phyloP scores from a whole-genome alignment of 1,140 invertebrate species.

The Euwallacea fornicatus region DNA sequence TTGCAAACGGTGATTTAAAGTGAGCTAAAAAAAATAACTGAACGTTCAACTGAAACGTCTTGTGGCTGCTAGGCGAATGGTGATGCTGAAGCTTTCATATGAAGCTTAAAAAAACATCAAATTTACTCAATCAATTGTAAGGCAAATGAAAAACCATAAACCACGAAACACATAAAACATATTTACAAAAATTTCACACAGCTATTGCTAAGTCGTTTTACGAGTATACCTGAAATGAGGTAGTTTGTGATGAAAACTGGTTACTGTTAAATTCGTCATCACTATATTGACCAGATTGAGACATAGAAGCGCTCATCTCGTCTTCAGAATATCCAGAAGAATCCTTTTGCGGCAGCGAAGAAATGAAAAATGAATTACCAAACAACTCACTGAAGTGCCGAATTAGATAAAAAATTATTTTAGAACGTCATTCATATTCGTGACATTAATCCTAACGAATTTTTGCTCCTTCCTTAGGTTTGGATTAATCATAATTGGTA shows the following conservation, averaged over 20 bases:
- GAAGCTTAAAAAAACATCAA: too few species aligned
- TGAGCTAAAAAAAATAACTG: neutral
- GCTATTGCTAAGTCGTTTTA: neutral
- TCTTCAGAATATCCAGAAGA: conserved; percentile 52
- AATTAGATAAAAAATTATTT: too few species aligned
- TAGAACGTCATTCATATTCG: too few species aligned
- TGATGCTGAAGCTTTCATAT: too few species aligned
- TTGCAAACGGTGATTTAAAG: too few species aligned
- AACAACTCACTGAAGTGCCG: too few species aligned
- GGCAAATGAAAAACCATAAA: neutral
- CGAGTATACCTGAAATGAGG: conserved; percentile 48
- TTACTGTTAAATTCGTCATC: conserved; percentile 54
- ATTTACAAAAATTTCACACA: conserved; percentile 4
- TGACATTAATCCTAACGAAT: too few species aligned
- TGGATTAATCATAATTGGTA: too few species aligned
- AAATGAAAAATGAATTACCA: neutral
- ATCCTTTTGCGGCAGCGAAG: conserved; percentile 43
- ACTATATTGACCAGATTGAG: conserved; percentile 46
- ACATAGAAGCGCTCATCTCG: conserved; percentile 47
- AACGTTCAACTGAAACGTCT: too few species aligned
- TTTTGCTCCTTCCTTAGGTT: too few species aligned
- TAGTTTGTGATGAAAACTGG: conserved; percentile 49
- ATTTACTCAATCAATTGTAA: conserved; percentile 1
- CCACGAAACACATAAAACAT: neutral
- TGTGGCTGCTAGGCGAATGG: too few species aligned